phyloP scores from a whole-genome alignment of 2,888 invertebrate genomes.

The Mystacides longicornis region DNA sequence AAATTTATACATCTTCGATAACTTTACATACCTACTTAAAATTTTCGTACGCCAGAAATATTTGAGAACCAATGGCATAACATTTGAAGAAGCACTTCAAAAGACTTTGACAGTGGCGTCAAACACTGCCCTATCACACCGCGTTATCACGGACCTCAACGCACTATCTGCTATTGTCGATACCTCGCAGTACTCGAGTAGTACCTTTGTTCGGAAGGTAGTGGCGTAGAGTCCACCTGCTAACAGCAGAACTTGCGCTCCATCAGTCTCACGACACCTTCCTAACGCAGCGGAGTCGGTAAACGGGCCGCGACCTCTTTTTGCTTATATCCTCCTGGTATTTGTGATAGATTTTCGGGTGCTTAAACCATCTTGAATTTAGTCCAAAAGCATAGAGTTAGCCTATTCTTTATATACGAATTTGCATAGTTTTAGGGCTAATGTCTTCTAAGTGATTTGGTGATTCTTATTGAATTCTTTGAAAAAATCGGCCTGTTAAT shows the following conservation, averaged over 20 bases:
- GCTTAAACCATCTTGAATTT: no score
- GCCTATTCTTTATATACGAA: no score
- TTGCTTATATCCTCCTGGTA: background rate
- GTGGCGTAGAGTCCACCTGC: background rate
- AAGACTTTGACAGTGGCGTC: background rate
- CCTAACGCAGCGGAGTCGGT: background rate
- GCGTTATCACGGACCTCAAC: background rate
- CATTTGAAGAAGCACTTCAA: background rate
- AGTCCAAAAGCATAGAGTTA: no score
- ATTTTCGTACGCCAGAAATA: no score
- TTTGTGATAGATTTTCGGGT: no score
- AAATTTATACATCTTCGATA: no score
- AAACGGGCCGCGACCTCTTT: background rate
- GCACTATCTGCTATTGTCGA: background rate
- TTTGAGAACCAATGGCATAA: no score
- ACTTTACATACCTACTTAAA: no score
- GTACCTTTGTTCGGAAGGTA: slow-evolving; percentile 2
- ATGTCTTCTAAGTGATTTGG: background rate
- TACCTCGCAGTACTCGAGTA: background rate
- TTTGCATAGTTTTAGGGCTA: no score
- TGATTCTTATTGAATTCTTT: background rate
- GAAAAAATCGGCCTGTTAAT: background rate
- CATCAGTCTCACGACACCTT: slow-evolving; percentile 1
- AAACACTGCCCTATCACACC: background rate
- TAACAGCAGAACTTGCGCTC: background rate